A percentile compares a stretch with the other conserved stretches of the same genome.
These are phyloP conservation scores for Hycleus cichorii DNA, from an alignment of 1,140 invertebrate genomes.

Conservation along the genomic window DNA sequence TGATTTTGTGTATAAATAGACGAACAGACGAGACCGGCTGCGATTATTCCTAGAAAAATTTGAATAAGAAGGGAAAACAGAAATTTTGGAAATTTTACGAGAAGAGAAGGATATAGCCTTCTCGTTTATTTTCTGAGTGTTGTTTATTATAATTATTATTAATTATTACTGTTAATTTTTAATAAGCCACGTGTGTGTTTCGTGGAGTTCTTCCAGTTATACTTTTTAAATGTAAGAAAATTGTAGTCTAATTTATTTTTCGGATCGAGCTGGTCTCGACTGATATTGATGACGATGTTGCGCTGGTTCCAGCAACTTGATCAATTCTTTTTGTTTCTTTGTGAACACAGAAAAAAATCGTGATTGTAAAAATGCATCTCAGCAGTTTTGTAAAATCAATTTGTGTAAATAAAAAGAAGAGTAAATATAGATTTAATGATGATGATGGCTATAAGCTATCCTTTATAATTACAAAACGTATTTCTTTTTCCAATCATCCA, in stretches of 20 bases:
- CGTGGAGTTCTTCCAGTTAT: not conserved
- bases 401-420: slow-evolving; percentile 35
- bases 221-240: not conserved
- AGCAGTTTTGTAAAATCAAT: slow-evolving; percentile 39
- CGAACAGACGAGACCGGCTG: slow-evolving; percentile 16
- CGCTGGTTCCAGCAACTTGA: slow-evolving; percentile 26
- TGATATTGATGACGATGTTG: slow-evolving; percentile 15
- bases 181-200: slow-evolving; percentile 10
- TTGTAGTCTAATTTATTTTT: not conserved
- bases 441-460: slow-evolving; percentile 28
- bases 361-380: slow-evolving; percentile 1
- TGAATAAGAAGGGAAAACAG: slow-evolving; percentile 1
- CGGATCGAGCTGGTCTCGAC: slow-evolving; percentile 32
- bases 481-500: too few species aligned
- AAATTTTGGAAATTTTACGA: not conserved
- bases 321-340: slow-evolving; percentile 27
- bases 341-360: too few species aligned
- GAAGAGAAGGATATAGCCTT: slow-evolving; percentile 34
- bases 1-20: not conserved
- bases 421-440: too few species aligned
- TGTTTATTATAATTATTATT: slow-evolving; percentile 13
- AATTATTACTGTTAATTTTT: slow-evolving; percentile 4
- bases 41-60: slow-evolving; percentile 7
- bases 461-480: not conserved
- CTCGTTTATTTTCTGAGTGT: slow-evolving; percentile 33